Conservation (phyloP, 2,797 vertebrate species). For the Rhabdomys pumilio region DNA sequence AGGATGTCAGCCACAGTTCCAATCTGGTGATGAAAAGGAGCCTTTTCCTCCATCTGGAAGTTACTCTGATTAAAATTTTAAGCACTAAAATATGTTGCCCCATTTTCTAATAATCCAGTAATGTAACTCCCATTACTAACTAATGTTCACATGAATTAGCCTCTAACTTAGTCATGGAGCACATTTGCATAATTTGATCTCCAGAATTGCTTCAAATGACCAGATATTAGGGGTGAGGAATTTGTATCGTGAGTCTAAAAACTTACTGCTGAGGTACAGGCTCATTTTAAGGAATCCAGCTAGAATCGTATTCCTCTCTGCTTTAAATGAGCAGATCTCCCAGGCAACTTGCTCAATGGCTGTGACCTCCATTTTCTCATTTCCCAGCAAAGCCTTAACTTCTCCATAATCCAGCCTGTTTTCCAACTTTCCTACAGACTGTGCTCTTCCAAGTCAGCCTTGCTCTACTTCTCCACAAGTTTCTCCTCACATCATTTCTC, state of each 20-base stretch:
- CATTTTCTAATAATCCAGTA: conserved; percentile 73
- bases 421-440: conserved; percentile 34
- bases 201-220: conserved; percentile 54
- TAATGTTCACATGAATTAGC: conserved; percentile 21
- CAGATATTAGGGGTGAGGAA: conserved; percentile 72
- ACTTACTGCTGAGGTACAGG: conserved; percentile 30
- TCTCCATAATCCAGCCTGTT: conserved; percentile 22
- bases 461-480: conserved; percentile 50
- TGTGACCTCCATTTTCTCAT: conserved; percentile 48
- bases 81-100: conserved; percentile 40
- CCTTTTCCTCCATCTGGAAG: conserved; percentile 61
- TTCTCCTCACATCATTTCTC: neutral
- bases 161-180: conserved; percentile 72
- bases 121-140: conserved; percentile 59
- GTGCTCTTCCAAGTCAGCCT: conserved; percentile 30
- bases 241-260: conserved; percentile 69
- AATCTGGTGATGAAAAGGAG: neutral
- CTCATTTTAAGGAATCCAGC: conserved; percentile 55
- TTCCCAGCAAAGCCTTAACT: neutral
- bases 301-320: conserved; percentile 5
- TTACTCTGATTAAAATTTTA: conserved; percentile 63
- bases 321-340: conserved; percentile 39
- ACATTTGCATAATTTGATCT: conserved; percentile 74
- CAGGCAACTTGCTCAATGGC: neutral
- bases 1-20: neutral